These are phyloP conservation scores for Hartigia nigra DNA, from an alignment of 2,888 invertebrate genomes.

Conservation along the genomic window DNA sequence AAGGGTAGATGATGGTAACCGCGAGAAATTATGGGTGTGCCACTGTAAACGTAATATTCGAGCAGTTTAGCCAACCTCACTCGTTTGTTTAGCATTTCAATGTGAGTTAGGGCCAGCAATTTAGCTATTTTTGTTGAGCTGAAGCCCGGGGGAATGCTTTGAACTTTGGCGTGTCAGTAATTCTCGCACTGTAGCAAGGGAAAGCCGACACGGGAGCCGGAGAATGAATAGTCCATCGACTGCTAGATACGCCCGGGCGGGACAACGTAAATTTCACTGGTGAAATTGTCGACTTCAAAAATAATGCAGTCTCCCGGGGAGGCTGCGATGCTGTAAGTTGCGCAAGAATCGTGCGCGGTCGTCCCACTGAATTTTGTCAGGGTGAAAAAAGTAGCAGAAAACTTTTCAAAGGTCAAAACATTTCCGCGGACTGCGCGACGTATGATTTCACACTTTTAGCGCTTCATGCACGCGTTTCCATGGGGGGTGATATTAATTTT, in stretches of 20 bases:
- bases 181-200: conserved; percentile 38
- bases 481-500: conserved; percentile 51
- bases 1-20: background rate
- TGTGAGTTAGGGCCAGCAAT: conserved; percentile 32
- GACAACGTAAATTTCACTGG: background rate
- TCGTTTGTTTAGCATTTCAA: conserved; percentile 25
- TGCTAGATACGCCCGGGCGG: background rate
- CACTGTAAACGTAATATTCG: conserved; percentile 13
- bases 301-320: background rate
- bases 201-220: background rate
- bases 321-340: background rate
- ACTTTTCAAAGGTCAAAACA: background rate
- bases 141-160: conserved; percentile 37
- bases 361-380: background rate
- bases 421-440: conserved; percentile 14
- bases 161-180: conserved; percentile 48
- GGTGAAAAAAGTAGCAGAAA: background rate
- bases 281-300: too few relatives aligned
- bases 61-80: conserved; percentile 16
- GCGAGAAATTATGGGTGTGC: conserved; percentile 17
- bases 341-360: background rate
- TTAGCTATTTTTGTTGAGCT: conserved; percentile 39
- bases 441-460: conserved; percentile 40
- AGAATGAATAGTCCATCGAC: conserved; percentile 5
- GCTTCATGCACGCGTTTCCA: conserved; percentile 35